A percentile compares a stretch with the other conserved stretches of the same genome.
phyloP scores from a whole-genome alignment of 2,888 invertebrate genomes.

The Pterostichus madidus region DNA sequence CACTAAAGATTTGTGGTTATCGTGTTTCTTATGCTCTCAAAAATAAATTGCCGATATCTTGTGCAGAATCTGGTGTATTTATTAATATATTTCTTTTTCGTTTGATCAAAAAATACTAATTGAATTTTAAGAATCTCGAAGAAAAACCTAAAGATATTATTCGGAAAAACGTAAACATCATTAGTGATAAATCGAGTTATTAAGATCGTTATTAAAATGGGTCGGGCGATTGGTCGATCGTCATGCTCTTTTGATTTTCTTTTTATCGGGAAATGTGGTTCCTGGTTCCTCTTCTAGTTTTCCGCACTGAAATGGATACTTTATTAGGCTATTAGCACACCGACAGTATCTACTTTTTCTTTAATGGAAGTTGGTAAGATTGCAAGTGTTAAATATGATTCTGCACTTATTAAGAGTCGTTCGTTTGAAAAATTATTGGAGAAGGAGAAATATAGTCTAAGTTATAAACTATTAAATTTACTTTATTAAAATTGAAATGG shows the following conservation, averaged over 20 bases:
- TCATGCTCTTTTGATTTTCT: conserved; percentile 16
- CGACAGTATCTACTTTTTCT: conserved; percentile 30
- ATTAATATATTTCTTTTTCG: neutral
- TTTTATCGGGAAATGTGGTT: conserved; percentile 43
- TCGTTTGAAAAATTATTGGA: conserved; percentile 13
- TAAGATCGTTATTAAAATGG: conserved; percentile 37
- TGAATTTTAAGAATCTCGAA: neutral
- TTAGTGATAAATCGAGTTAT: conserved; percentile 23
- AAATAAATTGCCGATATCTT: neutral
- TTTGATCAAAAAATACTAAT: neutral
- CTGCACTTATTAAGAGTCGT: conserved; percentile 22
- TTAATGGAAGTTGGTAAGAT: conserved; percentile 33
- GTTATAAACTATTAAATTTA: conserved; percentile 32
- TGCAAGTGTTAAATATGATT: conserved; percentile 48
- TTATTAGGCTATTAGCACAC: conserved; percentile 43
- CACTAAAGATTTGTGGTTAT: too few relatives aligned
- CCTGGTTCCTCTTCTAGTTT: neutral
- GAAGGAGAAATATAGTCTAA: neutral
- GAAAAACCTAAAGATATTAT: too few relatives aligned
- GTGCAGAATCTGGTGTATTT: neutral
- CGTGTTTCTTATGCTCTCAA: neutral
- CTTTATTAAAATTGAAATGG: conserved; percentile 28
- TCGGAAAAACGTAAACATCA: conserved; percentile 8
- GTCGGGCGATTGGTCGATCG: neutral
- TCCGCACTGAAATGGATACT: conserved; percentile 39